These are phyloP conservation scores for Halyomorpha halys DNA, from an alignment of 1,140 invertebrate species.

Conservation along the genomic window DNA sequence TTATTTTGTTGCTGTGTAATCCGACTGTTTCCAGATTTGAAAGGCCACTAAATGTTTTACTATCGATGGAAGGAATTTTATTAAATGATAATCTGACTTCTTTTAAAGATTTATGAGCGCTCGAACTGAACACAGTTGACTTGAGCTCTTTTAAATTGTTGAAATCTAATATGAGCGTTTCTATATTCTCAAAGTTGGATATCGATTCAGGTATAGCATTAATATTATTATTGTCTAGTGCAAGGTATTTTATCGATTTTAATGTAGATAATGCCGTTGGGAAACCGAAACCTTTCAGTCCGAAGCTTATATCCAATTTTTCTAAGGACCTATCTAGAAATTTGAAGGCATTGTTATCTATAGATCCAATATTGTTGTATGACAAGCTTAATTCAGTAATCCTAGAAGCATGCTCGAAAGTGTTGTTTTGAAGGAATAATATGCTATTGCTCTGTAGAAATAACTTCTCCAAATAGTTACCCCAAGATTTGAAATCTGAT, in stretches of 20 bases:
- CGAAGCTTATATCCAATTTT: slow-evolving; percentile 74
- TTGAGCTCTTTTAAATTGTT: slow-evolving; percentile 60
- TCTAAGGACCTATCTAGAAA: slow-evolving; percentile 60
- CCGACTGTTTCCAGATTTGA: slow-evolving; percentile 54
- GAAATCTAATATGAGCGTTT: slow-evolving; percentile 76
- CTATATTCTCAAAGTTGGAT: slow-evolving; percentile 55
- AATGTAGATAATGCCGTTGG: slow-evolving; percentile 55
- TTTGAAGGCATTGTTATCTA: slow-evolving; percentile 63
- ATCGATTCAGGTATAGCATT: slow-evolving; percentile 51
- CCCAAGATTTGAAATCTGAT: slow-evolving; percentile 66
- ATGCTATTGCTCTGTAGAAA: slow-evolving; percentile 46
- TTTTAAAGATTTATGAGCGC: slow-evolving; percentile 56
- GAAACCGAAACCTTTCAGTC: slow-evolving; percentile 64
- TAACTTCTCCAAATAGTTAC: slow-evolving; percentile 20
- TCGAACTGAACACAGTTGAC: slow-evolving; percentile 51
- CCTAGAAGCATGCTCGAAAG: slow-evolving; percentile 55
- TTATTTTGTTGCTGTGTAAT: slow-evolving; percentile 59
- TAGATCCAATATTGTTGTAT: slow-evolving; percentile 70
- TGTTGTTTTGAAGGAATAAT: slow-evolving; percentile 54
- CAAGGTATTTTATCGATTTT: slow-evolving; percentile 65
- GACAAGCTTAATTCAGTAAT: slow-evolving; percentile 76
- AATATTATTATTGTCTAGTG: slow-evolving; percentile 80
- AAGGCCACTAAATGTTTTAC: slow-evolving; percentile 51
- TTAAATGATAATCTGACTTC: slow-evolving; percentile 70
- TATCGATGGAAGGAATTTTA: slow-evolving; percentile 46